Conservation (phyloP, 2,113 vertebrate species). For the Otis tarda region DNA sequence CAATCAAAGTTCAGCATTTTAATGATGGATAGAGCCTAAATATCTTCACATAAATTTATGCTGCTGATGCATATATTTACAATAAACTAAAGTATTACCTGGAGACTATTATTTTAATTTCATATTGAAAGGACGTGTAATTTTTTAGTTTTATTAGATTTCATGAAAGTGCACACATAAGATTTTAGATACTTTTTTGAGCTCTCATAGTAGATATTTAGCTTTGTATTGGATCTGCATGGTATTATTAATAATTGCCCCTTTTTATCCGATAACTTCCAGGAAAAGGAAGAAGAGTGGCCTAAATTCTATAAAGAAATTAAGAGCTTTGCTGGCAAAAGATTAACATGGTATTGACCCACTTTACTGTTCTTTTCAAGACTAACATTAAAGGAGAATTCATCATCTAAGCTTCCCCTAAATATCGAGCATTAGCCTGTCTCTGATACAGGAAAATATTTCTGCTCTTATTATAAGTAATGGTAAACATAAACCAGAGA, state of each 20-base stretch:
- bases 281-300: background rate
- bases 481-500: background rate
- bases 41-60: background rate
- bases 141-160: background rate
- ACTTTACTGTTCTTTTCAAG: background rate
- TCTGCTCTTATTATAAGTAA: background rate
- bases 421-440: background rate
- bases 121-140: background rate
- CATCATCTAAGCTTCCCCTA: background rate
- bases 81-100: background rate
- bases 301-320: constrained; percentile 6
- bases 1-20: background rate
- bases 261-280: background rate
- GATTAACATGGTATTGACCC: background rate
- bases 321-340: constrained; percentile 7
- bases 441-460: background rate
- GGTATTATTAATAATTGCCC: background rate
- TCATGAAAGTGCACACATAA: background rate
- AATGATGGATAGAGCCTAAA: background rate
- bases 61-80: background rate
- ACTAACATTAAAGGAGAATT: background rate
- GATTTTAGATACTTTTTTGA: background rate
- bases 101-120: background rate
- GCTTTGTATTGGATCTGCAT: background rate
- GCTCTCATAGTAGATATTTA: background rate